Conservation (phyloP, 2,888 invertebrate species). For the Habroteleia sp. region DNA sequence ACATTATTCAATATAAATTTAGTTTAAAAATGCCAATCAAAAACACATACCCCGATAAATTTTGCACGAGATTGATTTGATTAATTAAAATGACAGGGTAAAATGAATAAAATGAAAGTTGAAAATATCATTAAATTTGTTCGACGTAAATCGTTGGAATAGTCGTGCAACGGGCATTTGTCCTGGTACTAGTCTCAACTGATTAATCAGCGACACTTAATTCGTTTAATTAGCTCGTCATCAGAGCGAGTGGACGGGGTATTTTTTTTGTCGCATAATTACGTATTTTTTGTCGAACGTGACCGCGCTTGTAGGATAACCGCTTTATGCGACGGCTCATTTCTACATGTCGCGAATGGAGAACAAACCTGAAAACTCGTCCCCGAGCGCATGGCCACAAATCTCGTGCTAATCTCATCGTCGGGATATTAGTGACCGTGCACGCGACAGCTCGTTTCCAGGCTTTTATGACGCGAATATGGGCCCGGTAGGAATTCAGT, state of each 20-base stretch:
- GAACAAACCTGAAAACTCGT: constrained; percentile 44
- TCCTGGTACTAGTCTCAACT: constrained; percentile 12
- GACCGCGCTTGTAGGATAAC: constrained; percentile 3
- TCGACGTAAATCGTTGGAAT: background rate
- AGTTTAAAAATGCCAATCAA: too few species aligned
- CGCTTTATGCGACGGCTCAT: constrained; percentile 25
- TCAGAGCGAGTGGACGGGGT: background rate
- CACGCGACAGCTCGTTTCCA: constrained; percentile 52
- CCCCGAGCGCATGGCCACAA: constrained; percentile 37
- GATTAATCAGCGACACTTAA: constrained; percentile 41
- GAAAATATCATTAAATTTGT: too few species aligned
- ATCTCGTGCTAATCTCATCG: constrained; percentile 54
- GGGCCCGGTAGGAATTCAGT: constrained; percentile 56
- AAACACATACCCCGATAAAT: too few species aligned
- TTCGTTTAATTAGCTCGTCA: constrained; percentile 43
- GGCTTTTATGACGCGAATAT: constrained; percentile 53
- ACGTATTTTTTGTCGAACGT: constrained; percentile 18
- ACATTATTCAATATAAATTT: too few species aligned
- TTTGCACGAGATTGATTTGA: too few species aligned
- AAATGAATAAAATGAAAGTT: too few species aligned
- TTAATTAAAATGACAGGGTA: too few species aligned
- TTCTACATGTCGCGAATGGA: constrained; percentile 42
- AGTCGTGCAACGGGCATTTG: background rate
- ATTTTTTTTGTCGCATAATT: constrained; percentile 28
- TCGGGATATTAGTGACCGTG: constrained; percentile 52